A percentile compares a stretch with the other conserved stretches of the same genome.
Conservation (phyloP, 2,797 vertebrate genomes). For the Malacoctenus gilli region DNA sequence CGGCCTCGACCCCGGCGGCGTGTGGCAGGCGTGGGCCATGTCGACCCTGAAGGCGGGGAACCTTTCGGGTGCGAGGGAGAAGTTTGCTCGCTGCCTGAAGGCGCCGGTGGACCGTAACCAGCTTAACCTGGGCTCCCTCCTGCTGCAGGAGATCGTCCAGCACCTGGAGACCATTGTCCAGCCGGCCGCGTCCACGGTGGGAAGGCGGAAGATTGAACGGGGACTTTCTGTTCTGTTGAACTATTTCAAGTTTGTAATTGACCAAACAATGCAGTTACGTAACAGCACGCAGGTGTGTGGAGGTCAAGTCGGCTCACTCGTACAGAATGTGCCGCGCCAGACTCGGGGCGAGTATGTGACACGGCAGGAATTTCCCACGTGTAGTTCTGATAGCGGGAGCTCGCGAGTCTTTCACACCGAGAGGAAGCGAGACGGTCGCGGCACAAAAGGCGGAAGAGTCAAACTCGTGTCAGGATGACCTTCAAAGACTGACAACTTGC, state of each 20-base stretch:
- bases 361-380: conserved; percentile 15
- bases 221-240: too few species aligned
- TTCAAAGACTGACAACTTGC: too few species aligned
- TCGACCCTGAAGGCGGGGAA: conserved; percentile 92
- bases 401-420: background rate
- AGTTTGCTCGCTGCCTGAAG: conserved; percentile 91
- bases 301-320: background rate
- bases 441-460: background rate
- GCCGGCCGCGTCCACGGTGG: conserved; percentile 81
- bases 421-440: background rate
- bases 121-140: conserved; percentile 83
- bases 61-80: conserved; percentile 88
- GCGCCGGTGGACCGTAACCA: conserved; percentile 92
- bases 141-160: conserved; percentile 92
- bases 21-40: conserved; percentile 98
- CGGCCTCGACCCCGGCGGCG: conserved; percentile 91
- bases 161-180: conserved; percentile 88
- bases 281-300: background rate
- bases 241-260: too few species aligned
- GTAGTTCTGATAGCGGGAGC: background rate
- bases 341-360: background rate
- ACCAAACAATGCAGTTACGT: background rate
- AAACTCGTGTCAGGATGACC: too few species aligned
- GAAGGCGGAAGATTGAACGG: too few species aligned
- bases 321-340: conserved; percentile 19